Base-by-base conservation (phyloP, 2,797 vertebrate species). In the Mus minutoides region DNA sequence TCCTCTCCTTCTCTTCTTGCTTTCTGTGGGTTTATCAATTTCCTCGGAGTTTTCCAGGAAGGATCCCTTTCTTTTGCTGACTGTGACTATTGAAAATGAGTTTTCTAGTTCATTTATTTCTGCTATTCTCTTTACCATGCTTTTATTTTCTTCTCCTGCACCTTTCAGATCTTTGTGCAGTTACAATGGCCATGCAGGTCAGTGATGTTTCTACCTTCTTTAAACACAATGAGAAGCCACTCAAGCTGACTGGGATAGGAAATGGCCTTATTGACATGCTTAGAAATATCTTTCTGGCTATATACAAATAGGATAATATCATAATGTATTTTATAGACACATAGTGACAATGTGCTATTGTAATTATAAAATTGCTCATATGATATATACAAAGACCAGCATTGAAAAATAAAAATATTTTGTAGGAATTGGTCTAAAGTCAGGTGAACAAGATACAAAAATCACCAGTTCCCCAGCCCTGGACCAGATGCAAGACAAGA, bases 381-480 rank as follows among this genome's bases (percentile, higher is more conserved):
- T 5, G 76, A 46, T 62, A 54, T 75, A 40, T 62, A 56, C 3
- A 19, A 49, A 69, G 40, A 26, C 69, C 60, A 91, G 26, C 31
- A 87, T 3, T 40, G n/a, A 21, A 62, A 62, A 60, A 43, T 22
- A 34, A 40, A 58, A 13, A 13, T 49, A 24, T 77, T 77, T 82
- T 49, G 37, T 46, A 29, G 69, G 29, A 17, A 37, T 71, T 14
- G 43, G 19, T 73, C 31, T 62, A 31, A 24, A 60, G 12, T 26
- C 79, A 69, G 22, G 21, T 19, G 6, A 19, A 9, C 11, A n/a
- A 90, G 2, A 17, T 58, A 9, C 12, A 5, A 24, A 3, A 0
- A 14, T 0, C 2, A 5, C 4, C 34, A 3, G 3, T 21, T 58
- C 31, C 3, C 1, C 19, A 2, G 24, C 12, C 11, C 5, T 34